A percentile compares a stretch with the other conserved stretches of the same genome.
phyloP scores from a whole-genome alignment of 2,797 vertebrate genomes.

The Chrysocyon brachyurus region DNA sequence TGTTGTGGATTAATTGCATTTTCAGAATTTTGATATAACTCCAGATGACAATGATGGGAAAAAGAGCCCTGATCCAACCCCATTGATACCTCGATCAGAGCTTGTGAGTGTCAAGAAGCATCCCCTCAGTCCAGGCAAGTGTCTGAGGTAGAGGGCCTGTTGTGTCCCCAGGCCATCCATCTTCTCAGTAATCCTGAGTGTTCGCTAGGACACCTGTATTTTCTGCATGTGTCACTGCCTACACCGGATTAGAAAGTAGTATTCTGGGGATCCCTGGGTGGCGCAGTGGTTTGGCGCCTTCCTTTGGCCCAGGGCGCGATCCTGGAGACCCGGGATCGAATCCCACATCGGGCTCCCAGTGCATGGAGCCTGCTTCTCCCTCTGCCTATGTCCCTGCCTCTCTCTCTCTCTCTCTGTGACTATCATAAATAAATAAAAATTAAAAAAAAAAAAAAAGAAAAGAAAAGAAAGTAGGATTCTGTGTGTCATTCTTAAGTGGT shows the following conservation, averaged over 20 bases:
- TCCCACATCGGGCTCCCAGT: too few species aligned
- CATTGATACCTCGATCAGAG: background rate
- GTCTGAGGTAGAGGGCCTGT: background rate
- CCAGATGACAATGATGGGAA: background rate
- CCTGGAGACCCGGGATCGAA: too few species aligned
- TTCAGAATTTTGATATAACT: constrained; percentile 1
- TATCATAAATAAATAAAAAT: too few species aligned
- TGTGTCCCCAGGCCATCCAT: background rate
- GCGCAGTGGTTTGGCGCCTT: too few species aligned
- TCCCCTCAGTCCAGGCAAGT: background rate
- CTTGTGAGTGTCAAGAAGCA: background rate
- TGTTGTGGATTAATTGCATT: background rate
- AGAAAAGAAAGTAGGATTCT: background rate
- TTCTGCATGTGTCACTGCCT: background rate
- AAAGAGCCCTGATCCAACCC: background rate
- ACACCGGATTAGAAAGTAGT: background rate
- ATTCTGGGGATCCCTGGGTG: too few species aligned
- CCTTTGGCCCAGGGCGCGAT: too few species aligned
- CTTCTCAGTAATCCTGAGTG: background rate
- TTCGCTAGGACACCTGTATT: background rate
- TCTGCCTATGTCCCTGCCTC: too few species aligned
- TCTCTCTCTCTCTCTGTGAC: too few species aligned
- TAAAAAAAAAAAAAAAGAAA: too few species aligned
- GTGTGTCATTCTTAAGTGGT: background rate
- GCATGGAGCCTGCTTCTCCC: too few species aligned